Conservation (phyloP, 2,113 vertebrate species). For the Panthera uncia region DNA sequence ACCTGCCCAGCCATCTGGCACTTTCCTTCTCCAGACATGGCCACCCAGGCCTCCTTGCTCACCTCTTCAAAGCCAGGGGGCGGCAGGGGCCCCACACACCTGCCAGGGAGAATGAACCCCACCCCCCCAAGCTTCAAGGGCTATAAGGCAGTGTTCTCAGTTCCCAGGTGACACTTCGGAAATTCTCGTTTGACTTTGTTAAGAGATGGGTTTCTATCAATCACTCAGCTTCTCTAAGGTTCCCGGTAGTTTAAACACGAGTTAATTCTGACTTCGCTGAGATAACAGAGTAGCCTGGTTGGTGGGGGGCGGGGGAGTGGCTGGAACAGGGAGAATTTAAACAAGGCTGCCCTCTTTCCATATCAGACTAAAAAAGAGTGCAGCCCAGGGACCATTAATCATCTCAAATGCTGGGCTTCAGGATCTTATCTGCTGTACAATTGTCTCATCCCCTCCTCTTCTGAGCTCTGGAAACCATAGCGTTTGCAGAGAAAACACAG, state of each 20-base stretch:
- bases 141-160: background rate
- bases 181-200: background rate
- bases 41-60: background rate
- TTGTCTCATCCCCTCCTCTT: background rate
- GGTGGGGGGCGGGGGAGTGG: background rate
- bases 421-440: conserved; percentile 23
- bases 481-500: background rate
- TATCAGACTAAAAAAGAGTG: background rate
- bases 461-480: conserved; percentile 63
- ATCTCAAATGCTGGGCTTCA: conserved; percentile 19
- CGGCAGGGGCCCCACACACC: background rate
- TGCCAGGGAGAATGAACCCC: background rate
- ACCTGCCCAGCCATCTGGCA: conserved; percentile 77
- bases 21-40: conserved; percentile 23
- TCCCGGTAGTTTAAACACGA: background rate
- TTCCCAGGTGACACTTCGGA: background rate
- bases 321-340: background rate
- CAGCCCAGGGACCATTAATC: conserved; percentile 34
- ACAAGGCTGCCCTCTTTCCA: background rate
- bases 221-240: background rate
- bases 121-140: background rate
- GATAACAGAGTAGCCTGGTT: background rate
- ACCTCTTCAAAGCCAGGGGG: conserved; percentile 1
- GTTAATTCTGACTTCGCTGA: background rate
- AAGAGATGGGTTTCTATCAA: background rate